Percentiles rank a stretch among this genome's conserved stretches.
These are phyloP conservation scores for Taurulus bubalis DNA, from an alignment of 2,113 vertebrate genomes.

Conservation along the genomic window DNA sequence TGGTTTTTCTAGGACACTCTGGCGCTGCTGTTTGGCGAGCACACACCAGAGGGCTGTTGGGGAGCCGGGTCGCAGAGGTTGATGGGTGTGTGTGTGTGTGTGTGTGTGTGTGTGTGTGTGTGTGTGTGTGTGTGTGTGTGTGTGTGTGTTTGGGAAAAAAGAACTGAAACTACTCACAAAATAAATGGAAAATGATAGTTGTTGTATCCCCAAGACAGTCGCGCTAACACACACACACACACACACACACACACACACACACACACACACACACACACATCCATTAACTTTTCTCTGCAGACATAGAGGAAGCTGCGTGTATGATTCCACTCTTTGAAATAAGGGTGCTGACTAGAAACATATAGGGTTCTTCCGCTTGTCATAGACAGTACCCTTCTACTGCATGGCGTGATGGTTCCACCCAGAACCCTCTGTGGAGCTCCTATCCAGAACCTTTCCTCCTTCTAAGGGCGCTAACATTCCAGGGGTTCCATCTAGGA, in stretches of 20 bases:
- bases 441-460: no score
- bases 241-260: constrained; percentile 34
- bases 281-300: no score
- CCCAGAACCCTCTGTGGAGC: no score
- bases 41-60: constrained; percentile 35
- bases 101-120: constrained; percentile 12
- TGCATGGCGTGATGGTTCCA: not conserved
- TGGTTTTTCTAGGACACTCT: constrained; percentile 68
- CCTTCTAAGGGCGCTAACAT: no score
- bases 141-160: constrained; percentile 18
- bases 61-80: constrained; percentile 44
- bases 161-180: constrained; percentile 18
- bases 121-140: constrained; percentile 11
- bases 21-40: constrained; percentile 61
- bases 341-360: no score
- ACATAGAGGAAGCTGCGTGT: no score
- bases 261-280: not conserved
- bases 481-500: not conserved
- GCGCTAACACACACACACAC: constrained; percentile 6
- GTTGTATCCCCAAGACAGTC: constrained; percentile 32
- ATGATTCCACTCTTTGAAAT: constrained; percentile 14
- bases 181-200: constrained; percentile 45
- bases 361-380: not conserved
- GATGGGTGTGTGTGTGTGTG: constrained; percentile 18
- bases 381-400: no score